Base-by-base conservation (phyloP, 2,797 vertebrate genomes). In the Chloroceryle inda region DNA sequence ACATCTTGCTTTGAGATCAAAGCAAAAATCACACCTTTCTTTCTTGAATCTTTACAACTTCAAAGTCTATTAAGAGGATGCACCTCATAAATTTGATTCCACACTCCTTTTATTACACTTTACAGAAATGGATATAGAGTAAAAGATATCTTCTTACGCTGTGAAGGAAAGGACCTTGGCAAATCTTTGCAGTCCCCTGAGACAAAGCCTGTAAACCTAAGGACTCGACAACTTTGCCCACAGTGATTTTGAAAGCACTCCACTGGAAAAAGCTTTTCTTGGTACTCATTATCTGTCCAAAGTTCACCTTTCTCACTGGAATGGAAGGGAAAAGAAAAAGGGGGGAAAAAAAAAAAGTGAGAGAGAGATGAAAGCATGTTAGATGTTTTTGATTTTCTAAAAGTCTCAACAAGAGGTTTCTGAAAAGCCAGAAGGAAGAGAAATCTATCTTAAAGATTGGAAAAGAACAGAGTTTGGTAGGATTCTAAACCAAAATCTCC, bases 171-270 rank as follows among this genome's bases (percentile, higher is more conserved):
- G 72, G 68, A 91, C 21, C 50, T 83, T 55, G 89, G 75, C 59
- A 95, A 94, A 88, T 94, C 53, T 72, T 97, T 42, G 71, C 44
- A 88, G 83, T 61, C 67, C 52, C 53, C 38, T 71, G 61, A 86
- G 76, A 68, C 73, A 96, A 91, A 84, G 38, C 63, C 80, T 87
- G 69, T 82, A 96, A 95, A 94, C 45, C 69, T 86, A 92, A 85
- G 73, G 45, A 76, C 64, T 85, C 86, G 93, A 94, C 78, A 96
- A 94, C 72, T 92, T 96, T 88, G 67, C 64, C 91, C 81, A 88
- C 22, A 49, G 47, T 88, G 68, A 73, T 89, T 95, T 96, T 96
- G 85, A 96, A 95, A 96, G 91, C 17, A 12, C 73, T 94, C 73
- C 27, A 78, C 0, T 56, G 47, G 83, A 91, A 93, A 94, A 96